Evolutionary conservation across 35 echinoderm and acorn worm genomes (phyloP), one percentile per base, ranked within the genome.

Genomic region (Nesometra sesokonis): DNA sequence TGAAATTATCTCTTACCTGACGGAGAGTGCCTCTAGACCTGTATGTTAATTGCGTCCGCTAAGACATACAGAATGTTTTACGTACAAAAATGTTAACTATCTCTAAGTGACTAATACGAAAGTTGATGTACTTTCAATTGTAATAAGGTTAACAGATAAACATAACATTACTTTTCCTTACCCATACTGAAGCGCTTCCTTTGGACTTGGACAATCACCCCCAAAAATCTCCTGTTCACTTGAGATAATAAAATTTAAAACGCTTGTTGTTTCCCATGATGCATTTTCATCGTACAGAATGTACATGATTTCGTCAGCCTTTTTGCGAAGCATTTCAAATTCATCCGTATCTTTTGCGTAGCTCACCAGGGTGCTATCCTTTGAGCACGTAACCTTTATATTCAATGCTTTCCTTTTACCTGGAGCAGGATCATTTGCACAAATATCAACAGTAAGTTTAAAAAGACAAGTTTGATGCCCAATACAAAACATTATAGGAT

Each of bases 401-500:
- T 81, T 90, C 33, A 99, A 94, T 86, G 94, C 88, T 77, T 99
- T 99, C 40, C 96, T 67, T 34, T 99, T 93, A 30, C 93, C 96
- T 0, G 92, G 93, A 5, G 90, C 89, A 0, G 96, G 96, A 85
- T 99, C 96, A 31, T 57, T 85, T 0, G 93, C 95, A 80, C 96
- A 99, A 3, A 99, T 47, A 35, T 99, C 96, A 7, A 99, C 92
- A 11, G 96, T 94, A 46, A 94, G 85, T 84, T 99, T 99, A 79
- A 99, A 99, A 35, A 99, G 87, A 84, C 96, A 99, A 31, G 96
- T 88, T 83, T 99, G 96, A 80, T 94, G 93, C 32, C 96, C 96
- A 0, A 99, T 86, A 77, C 96, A 99, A 34, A 87, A 91, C 32
- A 99, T 78, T 36, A 94, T 86, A 11, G 96, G 96, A 84, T 99